Percentiles rank a stretch among this genome's conserved stretches.
phyloP scores from a whole-genome alignment of 2,888 invertebrate genomes.

The Parochlus steinenii region DNA sequence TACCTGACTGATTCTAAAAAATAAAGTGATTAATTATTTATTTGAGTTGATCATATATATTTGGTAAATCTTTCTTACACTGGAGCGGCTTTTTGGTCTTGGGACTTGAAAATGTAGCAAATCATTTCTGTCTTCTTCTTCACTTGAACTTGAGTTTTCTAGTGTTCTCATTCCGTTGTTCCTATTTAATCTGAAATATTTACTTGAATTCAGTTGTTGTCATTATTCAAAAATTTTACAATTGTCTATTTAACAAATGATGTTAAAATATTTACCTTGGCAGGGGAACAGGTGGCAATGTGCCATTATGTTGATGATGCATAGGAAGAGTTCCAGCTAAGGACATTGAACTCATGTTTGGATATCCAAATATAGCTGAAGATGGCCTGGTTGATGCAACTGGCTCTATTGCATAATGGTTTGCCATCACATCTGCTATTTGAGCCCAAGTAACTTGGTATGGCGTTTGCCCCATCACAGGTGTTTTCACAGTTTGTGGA shows the following conservation, averaged over 20 bases:
- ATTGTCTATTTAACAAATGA: not conserved
- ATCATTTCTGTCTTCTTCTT: slow-evolving; percentile 59
- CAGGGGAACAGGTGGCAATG: slow-evolving; percentile 53
- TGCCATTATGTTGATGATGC: slow-evolving; percentile 23
- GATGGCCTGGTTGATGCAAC: slow-evolving; percentile 59
- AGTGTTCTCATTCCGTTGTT: slow-evolving; percentile 32
- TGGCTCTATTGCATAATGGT: slow-evolving; percentile 68
- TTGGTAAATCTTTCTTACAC: too few species aligned
- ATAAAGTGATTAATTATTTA: slow-evolving; percentile 15
- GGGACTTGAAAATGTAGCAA: slow-evolving; percentile 62
- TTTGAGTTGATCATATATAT: too few species aligned
- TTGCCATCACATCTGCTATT: slow-evolving; percentile 75
- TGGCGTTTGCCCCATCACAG: slow-evolving; percentile 55
- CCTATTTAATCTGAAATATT: slow-evolving; percentile 24
- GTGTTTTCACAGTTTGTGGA: slow-evolving; percentile 52
- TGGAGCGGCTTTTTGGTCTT: slow-evolving; percentile 64
- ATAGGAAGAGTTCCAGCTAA: slow-evolving; percentile 28
- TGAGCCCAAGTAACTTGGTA: slow-evolving; percentile 76
- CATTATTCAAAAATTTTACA: slow-evolving; percentile 1
- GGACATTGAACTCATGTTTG: slow-evolving; percentile 35
- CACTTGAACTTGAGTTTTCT: slow-evolving; percentile 40
- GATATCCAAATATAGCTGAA: slow-evolving; percentile 71
- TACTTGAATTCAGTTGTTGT: not conserved
- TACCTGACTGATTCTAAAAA: slow-evolving; percentile 72
- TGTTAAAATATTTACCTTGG: slow-evolving; percentile 36